phyloP scores from a whole-genome alignment of 2,888 invertebrate species.

The Pristionchus japonicus region DNA sequence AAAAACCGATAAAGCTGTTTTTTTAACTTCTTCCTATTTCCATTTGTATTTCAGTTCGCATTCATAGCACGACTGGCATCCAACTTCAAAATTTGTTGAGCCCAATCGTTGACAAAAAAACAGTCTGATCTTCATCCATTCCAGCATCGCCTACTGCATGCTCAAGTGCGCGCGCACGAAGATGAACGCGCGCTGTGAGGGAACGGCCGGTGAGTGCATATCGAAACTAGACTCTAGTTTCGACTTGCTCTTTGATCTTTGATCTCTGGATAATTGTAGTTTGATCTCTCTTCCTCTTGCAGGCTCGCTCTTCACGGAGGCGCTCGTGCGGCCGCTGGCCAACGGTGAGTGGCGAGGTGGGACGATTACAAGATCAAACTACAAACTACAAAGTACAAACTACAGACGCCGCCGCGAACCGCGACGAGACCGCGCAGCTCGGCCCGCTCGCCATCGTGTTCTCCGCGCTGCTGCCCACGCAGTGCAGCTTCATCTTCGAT shows the following conservation, averaged over 20 bases:
- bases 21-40: too few species aligned
- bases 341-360: background rate
- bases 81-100: too few species aligned
- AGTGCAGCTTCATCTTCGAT: slow-evolving; percentile 39
- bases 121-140: background rate
- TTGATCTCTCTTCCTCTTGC: background rate
- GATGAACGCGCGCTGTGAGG: slow-evolving; percentile 65
- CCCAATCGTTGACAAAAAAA: too few species aligned
- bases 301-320: slow-evolving; percentile 18
- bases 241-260: slow-evolving; percentile 51
- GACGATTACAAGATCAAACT: background rate
- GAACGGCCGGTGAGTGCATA: slow-evolving; percentile 59
- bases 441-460: slow-evolving; percentile 20
- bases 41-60: too few species aligned
- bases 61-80: too few species aligned
- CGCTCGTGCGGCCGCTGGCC: slow-evolving; percentile 28
- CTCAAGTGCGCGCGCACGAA: slow-evolving; percentile 61
- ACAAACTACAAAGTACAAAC: background rate
- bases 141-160: slow-evolving; percentile 62
- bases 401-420: background rate
- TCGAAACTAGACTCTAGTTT: too few species aligned
- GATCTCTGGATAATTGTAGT: background rate
- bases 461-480: slow-evolving; percentile 38
- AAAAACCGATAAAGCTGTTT: too few species aligned
- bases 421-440: background rate